These are phyloP conservation scores for Trachops cirrhosus DNA, from an alignment of 2,797 vertebrate genomes.

Conservation along the genomic window DNA sequence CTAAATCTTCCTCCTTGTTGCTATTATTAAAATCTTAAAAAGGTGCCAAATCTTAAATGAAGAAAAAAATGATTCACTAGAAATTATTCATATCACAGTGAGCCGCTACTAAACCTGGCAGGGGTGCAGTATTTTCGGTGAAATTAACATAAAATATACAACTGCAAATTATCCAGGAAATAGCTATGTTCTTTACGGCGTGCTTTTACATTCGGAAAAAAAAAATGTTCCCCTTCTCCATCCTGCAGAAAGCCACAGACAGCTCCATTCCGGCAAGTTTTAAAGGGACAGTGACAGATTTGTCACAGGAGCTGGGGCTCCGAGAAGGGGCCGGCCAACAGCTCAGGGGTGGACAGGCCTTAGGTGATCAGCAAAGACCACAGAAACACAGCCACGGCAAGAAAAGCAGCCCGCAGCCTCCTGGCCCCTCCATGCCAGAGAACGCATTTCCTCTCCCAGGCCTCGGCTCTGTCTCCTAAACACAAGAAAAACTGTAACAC, in stretches of 20 bases:
- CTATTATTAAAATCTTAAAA: conserved; percentile 89
- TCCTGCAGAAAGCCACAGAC: conserved; percentile 79
- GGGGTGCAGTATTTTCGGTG: conserved; percentile 88
- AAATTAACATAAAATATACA: conserved; percentile 92
- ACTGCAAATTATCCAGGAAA: conserved; percentile 90
- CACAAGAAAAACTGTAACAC: conserved; percentile 84
- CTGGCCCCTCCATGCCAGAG: conserved; percentile 48
- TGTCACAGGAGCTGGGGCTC: conserved; percentile 47
- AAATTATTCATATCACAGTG: conserved; percentile 89
- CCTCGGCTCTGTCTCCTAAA: conserved; percentile 81
- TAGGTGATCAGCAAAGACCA: conserved; percentile 73
- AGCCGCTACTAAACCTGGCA: conserved; percentile 87
- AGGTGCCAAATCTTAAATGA: conserved; percentile 89
- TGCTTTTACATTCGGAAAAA: conserved; percentile 82
- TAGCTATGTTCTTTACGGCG: conserved; percentile 85
- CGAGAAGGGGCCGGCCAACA: conserved; percentile 66
- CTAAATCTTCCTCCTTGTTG: conserved; percentile 88
- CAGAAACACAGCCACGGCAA: background rate
- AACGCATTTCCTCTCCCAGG: conserved; percentile 77
- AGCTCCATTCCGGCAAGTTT: conserved; percentile 76
- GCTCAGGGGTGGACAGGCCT: conserved; percentile 68
- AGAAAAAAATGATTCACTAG: conserved; percentile 85
- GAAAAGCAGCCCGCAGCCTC: conserved; percentile 65
- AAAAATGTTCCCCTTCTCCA: conserved; percentile 78
- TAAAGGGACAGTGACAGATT: conserved; percentile 80